Evolutionary conservation across 2,113 vertebrate species (phyloP).

Genomic region (Irena cyanogastra): DNA sequence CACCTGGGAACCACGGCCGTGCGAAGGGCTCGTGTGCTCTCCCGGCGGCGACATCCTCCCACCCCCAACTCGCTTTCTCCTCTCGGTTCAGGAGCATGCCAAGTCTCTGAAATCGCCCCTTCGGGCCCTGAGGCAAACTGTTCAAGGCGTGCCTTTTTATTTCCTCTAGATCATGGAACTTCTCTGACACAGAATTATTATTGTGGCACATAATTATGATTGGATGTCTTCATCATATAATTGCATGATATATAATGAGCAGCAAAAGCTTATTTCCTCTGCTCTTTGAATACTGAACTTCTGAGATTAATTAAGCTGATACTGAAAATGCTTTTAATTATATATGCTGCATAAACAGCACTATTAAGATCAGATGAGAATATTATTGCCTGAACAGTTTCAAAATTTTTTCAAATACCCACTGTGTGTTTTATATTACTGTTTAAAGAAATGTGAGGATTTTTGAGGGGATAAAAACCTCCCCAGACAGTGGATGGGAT

Average conservation of each 20-base stretch:
- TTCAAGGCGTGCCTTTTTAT: background rate
- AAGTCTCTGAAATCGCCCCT: background rate
- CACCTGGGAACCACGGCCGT: background rate
- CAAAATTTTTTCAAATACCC: background rate
- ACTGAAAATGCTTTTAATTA: conserved; percentile 51
- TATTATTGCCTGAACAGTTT: conserved; percentile 5
- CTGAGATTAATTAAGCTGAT: conserved; percentile 40
- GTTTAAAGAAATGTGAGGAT: background rate
- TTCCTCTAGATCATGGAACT: background rate
- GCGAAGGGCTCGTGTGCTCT: background rate
- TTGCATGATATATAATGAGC: conserved; percentile 27
- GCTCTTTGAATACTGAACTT: conserved; percentile 35
- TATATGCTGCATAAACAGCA: conserved; percentile 25
- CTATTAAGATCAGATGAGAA: conserved; percentile 33
- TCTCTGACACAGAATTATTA: conserved; percentile 2
- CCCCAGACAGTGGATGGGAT: background rate
- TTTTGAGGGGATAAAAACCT: background rate
- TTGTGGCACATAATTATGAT: background rate
- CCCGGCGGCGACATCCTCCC: background rate
- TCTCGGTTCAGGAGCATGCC: background rate
- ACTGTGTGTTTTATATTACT: background rate
- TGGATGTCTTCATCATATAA: conserved; percentile 23
- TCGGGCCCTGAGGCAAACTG: background rate
- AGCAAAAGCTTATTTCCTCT: conserved; percentile 31
- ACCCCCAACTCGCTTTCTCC: background rate